These are phyloP conservation scores for Netelia inedita DNA, from an alignment of 2,888 invertebrate species.

Conservation along the genomic window DNA sequence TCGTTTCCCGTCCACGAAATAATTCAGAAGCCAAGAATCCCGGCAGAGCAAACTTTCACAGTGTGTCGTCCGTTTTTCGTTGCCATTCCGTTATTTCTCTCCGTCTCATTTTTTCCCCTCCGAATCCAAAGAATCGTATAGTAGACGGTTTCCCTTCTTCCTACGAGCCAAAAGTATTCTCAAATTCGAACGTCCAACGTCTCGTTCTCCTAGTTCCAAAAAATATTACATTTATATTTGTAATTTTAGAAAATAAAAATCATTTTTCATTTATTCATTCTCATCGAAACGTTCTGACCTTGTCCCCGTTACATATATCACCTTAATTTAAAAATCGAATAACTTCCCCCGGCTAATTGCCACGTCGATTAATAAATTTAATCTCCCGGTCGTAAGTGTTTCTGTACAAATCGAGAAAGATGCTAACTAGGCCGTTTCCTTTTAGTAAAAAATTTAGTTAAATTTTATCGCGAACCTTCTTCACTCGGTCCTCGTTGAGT, in stretches of 20 bases:
- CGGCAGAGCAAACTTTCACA: constrained; percentile 10
- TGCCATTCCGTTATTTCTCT: constrained; percentile 1
- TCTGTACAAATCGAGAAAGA: no score
- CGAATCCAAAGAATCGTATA: constrained; percentile 27
- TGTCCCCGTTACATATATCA: no score
- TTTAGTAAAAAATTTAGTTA: not conserved
- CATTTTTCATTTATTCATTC: no score
- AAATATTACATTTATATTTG: not conserved
- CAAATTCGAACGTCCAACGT: not conserved
- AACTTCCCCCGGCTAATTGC: no score
- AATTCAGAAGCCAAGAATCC: constrained; percentile 50
- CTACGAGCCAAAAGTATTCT: not conserved
- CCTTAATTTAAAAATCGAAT: no score
- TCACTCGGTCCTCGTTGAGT: not conserved
- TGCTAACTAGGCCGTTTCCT: no score
- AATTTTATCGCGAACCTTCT: not conserved
- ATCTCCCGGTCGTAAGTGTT: no score
- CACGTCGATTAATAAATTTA: no score
- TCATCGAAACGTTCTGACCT: no score
- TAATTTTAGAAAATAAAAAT: no score
- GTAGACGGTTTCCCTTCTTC: not conserved
- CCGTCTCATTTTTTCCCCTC: not conserved
- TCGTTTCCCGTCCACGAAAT: constrained; percentile 44
- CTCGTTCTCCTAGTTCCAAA: not conserved
- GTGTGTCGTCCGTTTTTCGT: constrained; percentile 1